Evolutionary conservation across 2,888 invertebrate species (phyloP).

Genomic region (Drepanosiphum platanoidis): DNA sequence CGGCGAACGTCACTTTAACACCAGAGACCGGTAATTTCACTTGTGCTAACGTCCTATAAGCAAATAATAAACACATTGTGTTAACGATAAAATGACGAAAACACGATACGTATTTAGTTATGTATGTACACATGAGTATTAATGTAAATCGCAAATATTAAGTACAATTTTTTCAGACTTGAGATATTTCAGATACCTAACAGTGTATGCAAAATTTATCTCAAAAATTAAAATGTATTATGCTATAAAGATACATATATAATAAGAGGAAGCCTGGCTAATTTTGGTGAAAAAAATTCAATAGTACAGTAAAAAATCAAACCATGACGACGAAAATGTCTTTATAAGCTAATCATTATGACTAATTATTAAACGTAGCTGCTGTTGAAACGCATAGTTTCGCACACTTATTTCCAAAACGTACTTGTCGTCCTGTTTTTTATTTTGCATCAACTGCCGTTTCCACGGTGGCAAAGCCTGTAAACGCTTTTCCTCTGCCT

Average conservation of each 20-base stretch:
- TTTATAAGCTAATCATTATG: constrained; percentile 2
- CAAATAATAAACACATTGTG: background rate
- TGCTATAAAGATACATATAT: background rate
- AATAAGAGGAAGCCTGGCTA: background rate
- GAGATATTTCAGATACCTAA: no score
- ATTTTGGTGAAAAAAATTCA: constrained; percentile 24
- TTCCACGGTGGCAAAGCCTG: constrained; percentile 95
- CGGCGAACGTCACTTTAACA: constrained; percentile 48
- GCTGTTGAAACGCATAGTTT: background rate
- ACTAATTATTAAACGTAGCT: background rate
- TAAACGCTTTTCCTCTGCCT: constrained; percentile 85
- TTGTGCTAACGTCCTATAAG: constrained; percentile 17
- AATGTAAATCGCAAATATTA: no score
- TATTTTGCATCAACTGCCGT: constrained; percentile 83
- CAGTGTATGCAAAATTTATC: no score
- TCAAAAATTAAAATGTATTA: no score
- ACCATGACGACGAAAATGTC: constrained; percentile 40
- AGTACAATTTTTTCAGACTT: no score
- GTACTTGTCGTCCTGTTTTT: constrained; percentile 81
- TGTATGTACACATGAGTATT: no score
- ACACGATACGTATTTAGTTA: no score
- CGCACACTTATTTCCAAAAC: constrained; percentile 63
- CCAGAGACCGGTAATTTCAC: constrained; percentile 31
- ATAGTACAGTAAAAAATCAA: constrained; percentile 22
- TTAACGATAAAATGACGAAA: no score